Percentiles rank a stretch among this genome's conserved stretches.
phyloP scores from a whole-genome alignment of 2,797 vertebrate species.

The Nannoperca obscura region DNA sequence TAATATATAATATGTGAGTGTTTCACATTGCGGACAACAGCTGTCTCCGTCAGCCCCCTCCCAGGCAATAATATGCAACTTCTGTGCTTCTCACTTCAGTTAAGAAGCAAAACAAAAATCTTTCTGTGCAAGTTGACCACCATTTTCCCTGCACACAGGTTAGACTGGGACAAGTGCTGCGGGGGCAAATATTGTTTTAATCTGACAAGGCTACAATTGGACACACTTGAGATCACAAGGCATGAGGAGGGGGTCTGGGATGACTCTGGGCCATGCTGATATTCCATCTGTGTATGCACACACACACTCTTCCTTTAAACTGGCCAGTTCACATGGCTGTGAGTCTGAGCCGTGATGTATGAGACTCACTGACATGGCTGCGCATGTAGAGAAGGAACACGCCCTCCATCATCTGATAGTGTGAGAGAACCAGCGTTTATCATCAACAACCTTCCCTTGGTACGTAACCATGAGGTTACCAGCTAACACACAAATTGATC shows the following conservation, averaged over 20 bases:
- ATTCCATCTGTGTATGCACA: constrained; percentile 12
- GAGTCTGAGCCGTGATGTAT: constrained; percentile 35
- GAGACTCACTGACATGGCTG: constrained; percentile 8
- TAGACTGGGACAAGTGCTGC: constrained; percentile 56
- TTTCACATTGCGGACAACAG: not conserved
- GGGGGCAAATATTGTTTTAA: constrained; percentile 63
- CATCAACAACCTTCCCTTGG: too few species aligned
- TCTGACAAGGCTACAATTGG: constrained; percentile 71
- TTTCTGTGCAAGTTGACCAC: constrained; percentile 13
- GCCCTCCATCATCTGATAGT: constrained; percentile 11
- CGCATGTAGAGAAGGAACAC: constrained; percentile 14
- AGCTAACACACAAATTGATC: not conserved
- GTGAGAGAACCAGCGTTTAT: not conserved
- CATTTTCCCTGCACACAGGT: constrained; percentile 29
- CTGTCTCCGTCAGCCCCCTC: not conserved
- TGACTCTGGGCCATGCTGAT: constrained; percentile 67
- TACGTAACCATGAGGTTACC: not conserved
- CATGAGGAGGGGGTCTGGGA: constrained; percentile 35
- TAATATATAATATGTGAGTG: not conserved
- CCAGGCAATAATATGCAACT: not conserved
- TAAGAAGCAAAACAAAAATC: not conserved
- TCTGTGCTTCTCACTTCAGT: not conserved
- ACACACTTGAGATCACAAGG: constrained; percentile 77
- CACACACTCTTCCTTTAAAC: constrained; percentile 30
- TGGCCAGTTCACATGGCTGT: constrained; percentile 31